Base-by-base conservation (phyloP, 1,140 invertebrate species). In the Nilaparvata lugens region DNA sequence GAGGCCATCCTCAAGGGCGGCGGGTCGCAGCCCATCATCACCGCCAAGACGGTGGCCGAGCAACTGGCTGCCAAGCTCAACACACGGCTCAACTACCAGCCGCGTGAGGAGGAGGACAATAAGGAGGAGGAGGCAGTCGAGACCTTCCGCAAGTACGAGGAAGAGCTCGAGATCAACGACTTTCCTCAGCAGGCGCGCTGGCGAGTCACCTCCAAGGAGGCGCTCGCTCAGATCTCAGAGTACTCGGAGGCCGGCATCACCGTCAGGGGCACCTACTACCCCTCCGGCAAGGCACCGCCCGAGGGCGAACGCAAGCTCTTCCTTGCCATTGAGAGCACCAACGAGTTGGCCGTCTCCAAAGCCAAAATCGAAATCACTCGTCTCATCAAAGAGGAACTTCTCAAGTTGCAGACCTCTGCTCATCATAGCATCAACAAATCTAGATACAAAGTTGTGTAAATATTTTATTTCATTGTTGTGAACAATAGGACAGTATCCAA, bases 141-240 rank as follows among this genome's bases (percentile, higher is more conserved):
- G 61, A 85, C 83, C 3, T 91, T 91, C 78, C 79, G 86, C 62
- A 97, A 97, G 69, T 99, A 97, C 73, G 97, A 99, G 74, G 96
- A 98, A 68, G 97, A 99, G 74, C 79, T 99, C 55, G 97, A 99
- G 76, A 99, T 99, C 67, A 99, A 99, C 71, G 97, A 99, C 74
- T 99, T 99, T 76, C 97, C 97, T 19, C 97, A 99, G 67, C 95
- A 97, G 73, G 95, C 96, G 0, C 80, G 97, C 60, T 98, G 95
- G 94, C 83, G 93, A 64, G 93, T 99, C n/a, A 98, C 96, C 1
- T 97, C 93, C 53, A 97, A 96, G 86, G 97, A 99, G 77, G 95
- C 95, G 1, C 75, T 99, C 55, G 95, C 95, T 1, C 94, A 98
- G 70, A 98, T 99, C 66, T 95, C 93, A 19, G 97, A 99, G 74